Evolutionary conservation across 1,140 invertebrate species (phyloP).

Genomic region (Ceratosolen fusciceps): DNA sequence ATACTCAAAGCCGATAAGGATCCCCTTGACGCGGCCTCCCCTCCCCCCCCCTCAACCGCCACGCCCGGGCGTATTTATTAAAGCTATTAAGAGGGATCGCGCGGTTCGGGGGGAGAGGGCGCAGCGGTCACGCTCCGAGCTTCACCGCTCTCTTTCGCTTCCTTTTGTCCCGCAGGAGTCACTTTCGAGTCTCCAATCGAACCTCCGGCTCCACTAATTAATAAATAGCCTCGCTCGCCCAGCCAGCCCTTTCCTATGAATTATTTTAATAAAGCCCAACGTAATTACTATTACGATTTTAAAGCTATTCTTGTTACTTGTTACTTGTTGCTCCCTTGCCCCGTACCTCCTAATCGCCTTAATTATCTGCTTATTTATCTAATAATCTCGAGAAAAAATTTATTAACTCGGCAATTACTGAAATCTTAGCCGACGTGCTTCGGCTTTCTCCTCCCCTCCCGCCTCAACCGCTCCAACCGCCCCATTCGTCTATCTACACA

Average conservation of each 20-base stretch:
- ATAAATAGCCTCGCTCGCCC: no score
- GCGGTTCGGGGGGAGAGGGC: no score
- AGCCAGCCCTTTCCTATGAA: no score
- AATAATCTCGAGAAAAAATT: background rate
- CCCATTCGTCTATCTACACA: background rate
- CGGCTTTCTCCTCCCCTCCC: no score
- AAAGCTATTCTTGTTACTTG: background rate
- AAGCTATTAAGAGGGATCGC: background rate
- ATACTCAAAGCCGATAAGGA: conserved; percentile 10
- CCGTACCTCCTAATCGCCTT: background rate
- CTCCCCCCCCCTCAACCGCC: no score
- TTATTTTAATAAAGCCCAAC: background rate
- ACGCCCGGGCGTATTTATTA: conserved; percentile 20
- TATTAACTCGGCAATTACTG: background rate
- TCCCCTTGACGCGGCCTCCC: no score
- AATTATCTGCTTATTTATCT: conserved; percentile 8
- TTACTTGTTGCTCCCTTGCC: no score
- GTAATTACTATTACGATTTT: background rate
- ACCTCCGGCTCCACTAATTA: no score
- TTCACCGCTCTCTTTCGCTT: no score
- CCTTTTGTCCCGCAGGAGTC: no score
- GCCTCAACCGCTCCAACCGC: no score
- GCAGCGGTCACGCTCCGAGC: background rate
- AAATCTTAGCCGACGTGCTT: background rate
- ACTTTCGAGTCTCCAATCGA: no score